Evolutionary conservation across 1,140 invertebrate species (phyloP), one percentile per base, ranked within the genome.

Genomic region (Drosophila ficusphila): DNA sequence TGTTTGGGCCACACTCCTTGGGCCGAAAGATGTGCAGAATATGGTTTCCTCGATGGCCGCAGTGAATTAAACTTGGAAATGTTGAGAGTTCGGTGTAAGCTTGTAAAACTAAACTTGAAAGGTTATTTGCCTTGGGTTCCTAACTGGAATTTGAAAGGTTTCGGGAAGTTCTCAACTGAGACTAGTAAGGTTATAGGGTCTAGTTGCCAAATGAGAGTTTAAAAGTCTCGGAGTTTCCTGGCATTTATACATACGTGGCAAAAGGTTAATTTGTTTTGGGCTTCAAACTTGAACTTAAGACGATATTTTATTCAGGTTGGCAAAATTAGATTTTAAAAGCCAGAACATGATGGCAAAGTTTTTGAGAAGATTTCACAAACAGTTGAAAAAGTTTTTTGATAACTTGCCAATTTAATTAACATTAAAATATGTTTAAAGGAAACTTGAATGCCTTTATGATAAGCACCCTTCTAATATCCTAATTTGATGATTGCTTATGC

Each of bases 1-100:
- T 88, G 82, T 82, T 74, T 73, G 79, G 64, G 46, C 69, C 76
- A 54, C 54, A 58, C 60, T 42, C 49, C 58, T 31, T 42, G 34
- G 34, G 42, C 29, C 44, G 9, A 21, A 46, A 34, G 21, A 61
- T 41, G 47, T 27, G 61, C 44, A 27, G 60, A 51, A 67, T 67
- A 34, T 25, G 60, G 29, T 52, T 52, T 65, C 46, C 19, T 31
- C 38, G 38, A 61, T 44, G 41, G 70, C 41, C 51, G 56, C 70
- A 67, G 62, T 67, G 62, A 16, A 51, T 49, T 64, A 41, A 68
- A 52, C 16, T 47, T 67, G 64, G 14, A 41, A 42, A 21, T 31
- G 58, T 33, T 41, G 6, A n/a, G 42, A 34, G 29, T 19, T 46
- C 29, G 21, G 25, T 18, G 11, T 33, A 14, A 53, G 31, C 47